Conservation (phyloP, 2,888 invertebrate genomes). For the Agrotis exclamationis region DNA sequence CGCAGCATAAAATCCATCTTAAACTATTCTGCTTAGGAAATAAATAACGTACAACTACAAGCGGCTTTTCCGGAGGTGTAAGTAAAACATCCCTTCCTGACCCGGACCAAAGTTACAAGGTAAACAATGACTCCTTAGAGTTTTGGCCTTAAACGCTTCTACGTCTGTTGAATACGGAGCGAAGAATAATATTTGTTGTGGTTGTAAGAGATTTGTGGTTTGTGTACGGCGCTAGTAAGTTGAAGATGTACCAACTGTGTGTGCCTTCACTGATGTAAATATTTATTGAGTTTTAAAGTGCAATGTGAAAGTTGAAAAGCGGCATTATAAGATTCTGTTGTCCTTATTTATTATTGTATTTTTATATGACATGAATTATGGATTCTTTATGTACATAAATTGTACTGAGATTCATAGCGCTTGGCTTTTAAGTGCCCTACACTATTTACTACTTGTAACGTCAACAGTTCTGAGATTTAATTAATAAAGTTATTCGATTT, state of each 20-base stretch:
- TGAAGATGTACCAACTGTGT: constrained; percentile 50
- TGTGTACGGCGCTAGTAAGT: constrained; percentile 50
- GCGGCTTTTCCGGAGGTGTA: constrained; percentile 66
- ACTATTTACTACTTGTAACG: no score
- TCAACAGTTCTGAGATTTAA: neutral
- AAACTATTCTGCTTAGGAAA: constrained; percentile 61
- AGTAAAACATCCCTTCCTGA: constrained; percentile 75
- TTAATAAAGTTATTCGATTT: neutral
- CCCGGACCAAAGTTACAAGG: constrained; percentile 68
- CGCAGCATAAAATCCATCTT: constrained; percentile 47
- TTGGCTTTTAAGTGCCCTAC: neutral
- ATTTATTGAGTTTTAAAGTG: constrained; percentile 58
- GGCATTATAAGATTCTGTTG: constrained; percentile 7
- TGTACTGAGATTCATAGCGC: neutral
- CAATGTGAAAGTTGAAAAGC: constrained; percentile 34
- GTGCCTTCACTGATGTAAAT: constrained; percentile 47
- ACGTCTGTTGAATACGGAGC: constrained; percentile 64
- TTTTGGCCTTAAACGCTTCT: constrained; percentile 66
- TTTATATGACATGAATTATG: neutral
- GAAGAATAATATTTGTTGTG: constrained; percentile 67
- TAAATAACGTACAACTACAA: constrained; percentile 65
- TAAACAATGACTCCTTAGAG: constrained; percentile 69
- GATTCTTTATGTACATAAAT: constrained; percentile 8
- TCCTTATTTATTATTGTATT: constrained; percentile 15
- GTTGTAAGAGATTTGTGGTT: constrained; percentile 63